Percentiles rank a stretch among this genome's conserved stretches.
Conservation (phyloP, 2,113 vertebrate species). For the Aegotheles bennettii region DNA sequence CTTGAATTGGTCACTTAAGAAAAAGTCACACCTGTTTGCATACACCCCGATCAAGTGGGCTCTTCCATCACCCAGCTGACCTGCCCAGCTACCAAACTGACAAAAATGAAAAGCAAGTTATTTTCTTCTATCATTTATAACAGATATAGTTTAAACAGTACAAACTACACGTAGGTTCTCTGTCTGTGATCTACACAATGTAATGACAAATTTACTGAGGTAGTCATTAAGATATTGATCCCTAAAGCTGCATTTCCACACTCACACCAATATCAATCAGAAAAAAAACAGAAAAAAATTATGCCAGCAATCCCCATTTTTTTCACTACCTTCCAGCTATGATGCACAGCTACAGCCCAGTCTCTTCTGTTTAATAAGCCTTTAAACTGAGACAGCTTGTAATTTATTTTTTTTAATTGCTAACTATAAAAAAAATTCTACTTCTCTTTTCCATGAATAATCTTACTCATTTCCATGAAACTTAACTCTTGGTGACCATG, state of each 20-base stretch:
- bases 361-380: background rate
- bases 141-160: background rate
- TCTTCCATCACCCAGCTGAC: slow-evolving; percentile 84
- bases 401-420: background rate
- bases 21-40: slow-evolving; percentile 73
- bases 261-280: background rate
- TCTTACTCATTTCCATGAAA: background rate
- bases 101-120: slow-evolving; percentile 12
- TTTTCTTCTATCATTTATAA: background rate
- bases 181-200: background rate
- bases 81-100: slow-evolving; percentile 84
- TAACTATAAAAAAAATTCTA: background rate
- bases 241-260: background rate
- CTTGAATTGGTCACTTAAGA: background rate
- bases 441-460: background rate
- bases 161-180: background rate
- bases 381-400: background rate
- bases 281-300: background rate
- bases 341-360: background rate
- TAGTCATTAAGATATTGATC: background rate
- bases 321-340: background rate
- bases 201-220: background rate
- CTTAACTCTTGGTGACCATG: background rate
- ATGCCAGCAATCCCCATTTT: background rate
- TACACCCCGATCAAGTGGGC: slow-evolving; percentile 78